phyloP scores from a whole-genome alignment of 2,113 vertebrate species.

The Leptodactylus fuscus region DNA sequence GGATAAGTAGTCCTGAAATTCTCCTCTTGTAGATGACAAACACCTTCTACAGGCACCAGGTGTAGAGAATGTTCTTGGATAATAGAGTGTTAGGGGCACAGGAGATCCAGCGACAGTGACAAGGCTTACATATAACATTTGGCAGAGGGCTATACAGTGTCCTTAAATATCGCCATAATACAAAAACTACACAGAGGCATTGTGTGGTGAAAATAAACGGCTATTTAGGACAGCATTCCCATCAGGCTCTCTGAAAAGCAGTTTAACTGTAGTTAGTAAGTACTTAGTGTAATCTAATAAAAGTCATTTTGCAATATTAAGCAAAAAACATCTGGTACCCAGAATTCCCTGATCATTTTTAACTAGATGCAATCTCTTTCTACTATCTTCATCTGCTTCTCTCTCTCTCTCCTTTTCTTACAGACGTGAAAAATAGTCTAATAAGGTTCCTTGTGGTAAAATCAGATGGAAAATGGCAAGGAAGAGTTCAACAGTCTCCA shows the following conservation, averaged over 20 bases:
- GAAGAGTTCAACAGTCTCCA: conserved; percentile 76
- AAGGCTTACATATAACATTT: neutral
- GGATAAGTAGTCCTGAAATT: neutral
- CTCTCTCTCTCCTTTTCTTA: conserved; percentile 70
- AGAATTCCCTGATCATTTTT: conserved; percentile 88
- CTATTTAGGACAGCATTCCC: conserved; percentile 82
- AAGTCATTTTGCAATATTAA: conserved; percentile 88
- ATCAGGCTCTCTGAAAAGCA: conserved; percentile 79
- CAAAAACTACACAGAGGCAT: conserved; percentile 47
- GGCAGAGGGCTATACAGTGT: neutral
- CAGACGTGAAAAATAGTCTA: conserved; percentile 83
- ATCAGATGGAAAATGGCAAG: conserved; percentile 81
- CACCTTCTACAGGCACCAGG: neutral
- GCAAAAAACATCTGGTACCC: conserved; percentile 89
- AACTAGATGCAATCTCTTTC: conserved; percentile 82
- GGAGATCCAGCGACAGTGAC: neutral
- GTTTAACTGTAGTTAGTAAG: conserved; percentile 87
- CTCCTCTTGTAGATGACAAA: neutral
- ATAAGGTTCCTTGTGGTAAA: conserved; percentile 84
- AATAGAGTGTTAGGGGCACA: neutral
- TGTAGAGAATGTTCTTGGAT: neutral
- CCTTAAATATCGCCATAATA: neutral
- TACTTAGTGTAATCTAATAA: conserved; percentile 87
- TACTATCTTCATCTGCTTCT: conserved; percentile 68
- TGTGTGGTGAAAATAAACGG: conserved; percentile 63